Conservation (phyloP, 2,113 vertebrate genomes). For the Donacobius atricapilla region DNA sequence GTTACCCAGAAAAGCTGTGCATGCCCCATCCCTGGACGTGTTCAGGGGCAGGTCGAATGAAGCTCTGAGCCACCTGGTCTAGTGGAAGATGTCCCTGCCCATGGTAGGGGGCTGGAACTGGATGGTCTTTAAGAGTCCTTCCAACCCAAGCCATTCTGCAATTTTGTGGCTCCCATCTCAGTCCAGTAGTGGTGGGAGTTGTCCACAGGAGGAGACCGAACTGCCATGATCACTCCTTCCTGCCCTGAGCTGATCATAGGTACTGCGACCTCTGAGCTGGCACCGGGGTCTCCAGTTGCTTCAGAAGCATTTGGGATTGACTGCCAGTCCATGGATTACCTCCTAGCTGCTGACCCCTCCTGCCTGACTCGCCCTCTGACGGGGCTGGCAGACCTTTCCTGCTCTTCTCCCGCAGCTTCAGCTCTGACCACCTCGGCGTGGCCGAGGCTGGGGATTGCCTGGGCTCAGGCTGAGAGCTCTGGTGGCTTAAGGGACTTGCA, state of each 20-base stretch:
- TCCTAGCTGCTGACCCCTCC: neutral
- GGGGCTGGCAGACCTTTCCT: neutral
- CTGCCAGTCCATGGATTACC: neutral
- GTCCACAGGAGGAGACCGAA: neutral
- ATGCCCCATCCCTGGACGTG: neutral
- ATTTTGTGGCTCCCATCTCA: neutral
- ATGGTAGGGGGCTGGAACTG: neutral
- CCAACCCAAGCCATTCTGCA: neutral
- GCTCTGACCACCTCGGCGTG: neutral
- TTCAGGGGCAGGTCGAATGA: too few relatives aligned
- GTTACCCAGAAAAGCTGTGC: neutral
- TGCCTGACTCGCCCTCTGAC: neutral
- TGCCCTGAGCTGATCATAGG: rapidly evolving
- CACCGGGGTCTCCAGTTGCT: neutral
- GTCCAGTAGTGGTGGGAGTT: neutral
- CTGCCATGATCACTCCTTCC: neutral
- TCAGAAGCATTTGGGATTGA: neutral
- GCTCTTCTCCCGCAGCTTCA: neutral
- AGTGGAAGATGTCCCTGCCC: neutral
- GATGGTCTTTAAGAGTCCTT: neutral
- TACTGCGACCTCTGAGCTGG: neutral
- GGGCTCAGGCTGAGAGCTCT: neutral
- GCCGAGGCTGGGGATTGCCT: neutral
- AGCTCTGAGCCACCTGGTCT: neutral
- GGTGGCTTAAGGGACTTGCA: rapidly evolving